A percentile compares a stretch with the other conserved stretches of the same genome.
These are phyloP conservation scores for Valencia hispanica DNA, from an alignment of 2,797 vertebrate genomes.

Conservation along the genomic window DNA sequence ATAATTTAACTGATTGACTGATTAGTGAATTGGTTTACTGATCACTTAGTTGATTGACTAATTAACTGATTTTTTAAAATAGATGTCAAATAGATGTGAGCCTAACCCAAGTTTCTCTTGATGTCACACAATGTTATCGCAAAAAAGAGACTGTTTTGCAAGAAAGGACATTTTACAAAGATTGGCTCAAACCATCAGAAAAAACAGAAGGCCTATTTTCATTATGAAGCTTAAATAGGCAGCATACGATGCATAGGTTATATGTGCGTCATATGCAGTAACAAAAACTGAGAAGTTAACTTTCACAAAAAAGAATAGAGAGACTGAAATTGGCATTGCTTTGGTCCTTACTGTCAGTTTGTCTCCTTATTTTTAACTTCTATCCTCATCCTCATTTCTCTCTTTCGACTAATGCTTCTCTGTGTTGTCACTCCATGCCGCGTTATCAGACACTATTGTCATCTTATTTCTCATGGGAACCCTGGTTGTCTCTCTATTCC, in stretches of 20 bases:
- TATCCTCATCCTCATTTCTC: conserved; percentile 38
- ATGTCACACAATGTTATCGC: background rate
- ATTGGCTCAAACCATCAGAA: conserved; percentile 31
- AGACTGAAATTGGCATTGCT: conserved; percentile 50
- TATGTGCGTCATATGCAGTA: conserved; percentile 16
- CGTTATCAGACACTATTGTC: conserved; percentile 58
- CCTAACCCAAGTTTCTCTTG: background rate
- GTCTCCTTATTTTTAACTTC: conserved; percentile 52
- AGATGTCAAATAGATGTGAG: background rate
- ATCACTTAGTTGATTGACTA: background rate
- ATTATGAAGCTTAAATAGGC: conserved; percentile 28
- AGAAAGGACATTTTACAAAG: background rate
- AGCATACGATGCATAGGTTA: conserved; percentile 41
- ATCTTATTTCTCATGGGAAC: conserved; percentile 70
- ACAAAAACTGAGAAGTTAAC: conserved; percentile 24
- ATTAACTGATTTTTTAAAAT: background rate
- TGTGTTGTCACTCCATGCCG: conserved; percentile 67
- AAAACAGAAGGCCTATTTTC: conserved; percentile 10
- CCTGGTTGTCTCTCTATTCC: conserved; percentile 71
- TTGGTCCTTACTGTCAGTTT: conserved; percentile 53
- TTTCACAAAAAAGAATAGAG: conserved; percentile 22
- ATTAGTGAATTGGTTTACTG: background rate
- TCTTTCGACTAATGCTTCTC: conserved; percentile 62
- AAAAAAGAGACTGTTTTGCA: background rate
- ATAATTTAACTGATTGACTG: background rate